Evolutionary conservation across 2,797 vertebrate genomes (phyloP).

Genomic region (Syngnathus rostellatus): DNA sequence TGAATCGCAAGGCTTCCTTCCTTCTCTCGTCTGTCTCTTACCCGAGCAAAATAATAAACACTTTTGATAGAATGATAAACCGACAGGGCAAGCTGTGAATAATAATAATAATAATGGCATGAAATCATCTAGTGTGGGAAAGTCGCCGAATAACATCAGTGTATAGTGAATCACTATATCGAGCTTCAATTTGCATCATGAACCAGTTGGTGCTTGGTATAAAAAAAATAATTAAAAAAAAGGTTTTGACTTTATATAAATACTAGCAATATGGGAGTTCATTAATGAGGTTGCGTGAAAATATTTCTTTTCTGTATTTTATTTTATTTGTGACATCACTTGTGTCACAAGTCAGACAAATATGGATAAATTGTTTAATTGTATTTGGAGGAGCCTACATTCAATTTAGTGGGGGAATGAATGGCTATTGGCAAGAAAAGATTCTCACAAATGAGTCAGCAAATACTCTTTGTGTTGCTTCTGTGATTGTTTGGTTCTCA

Average conservation of each 20-base stretch:
- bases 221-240: too few relatives aligned
- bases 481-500: background rate
- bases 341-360: too few relatives aligned
- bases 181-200: too few relatives aligned
- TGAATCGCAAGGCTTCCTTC: constrained; percentile 32
- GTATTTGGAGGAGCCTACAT: too few relatives aligned
- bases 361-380: too few relatives aligned
- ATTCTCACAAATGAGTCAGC: background rate
- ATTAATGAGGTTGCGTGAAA: too few relatives aligned
- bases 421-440: background rate
- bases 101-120: constrained; percentile 5
- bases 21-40: constrained; percentile 14
- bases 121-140: background rate
- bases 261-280: too few relatives aligned
- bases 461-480: background rate
- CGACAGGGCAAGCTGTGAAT: background rate
- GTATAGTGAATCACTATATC: too few relatives aligned
- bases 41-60: constrained; percentile 1
- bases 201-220: too few relatives aligned
- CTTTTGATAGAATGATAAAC: constrained; percentile 5
- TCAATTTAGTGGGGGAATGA: background rate
- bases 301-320: too few relatives aligned
- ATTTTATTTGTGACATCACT: too few relatives aligned
- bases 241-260: too few relatives aligned
- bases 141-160: background rate